A percentile compares a stretch with the other conserved stretches of the same genome.
phyloP scores from a whole-genome alignment of 2,113 vertebrate species.

The Sisor rabdophorus region DNA sequence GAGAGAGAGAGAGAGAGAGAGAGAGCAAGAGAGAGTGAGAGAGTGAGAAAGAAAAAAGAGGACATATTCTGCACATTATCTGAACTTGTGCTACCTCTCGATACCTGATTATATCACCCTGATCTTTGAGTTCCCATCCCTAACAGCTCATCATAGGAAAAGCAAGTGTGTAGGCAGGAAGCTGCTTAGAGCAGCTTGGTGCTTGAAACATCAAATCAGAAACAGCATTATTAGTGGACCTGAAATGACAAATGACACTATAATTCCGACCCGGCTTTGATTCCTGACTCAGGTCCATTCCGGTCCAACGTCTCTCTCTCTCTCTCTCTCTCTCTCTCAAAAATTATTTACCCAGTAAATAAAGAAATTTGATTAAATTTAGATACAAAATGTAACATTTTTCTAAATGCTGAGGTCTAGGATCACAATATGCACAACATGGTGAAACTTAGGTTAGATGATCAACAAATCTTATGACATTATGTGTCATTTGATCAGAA shows the following conservation, averaged over 20 bases:
- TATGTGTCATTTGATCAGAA: no score
- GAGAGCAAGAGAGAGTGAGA: not conserved
- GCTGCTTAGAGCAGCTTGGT: not conserved
- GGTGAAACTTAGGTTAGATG: not conserved
- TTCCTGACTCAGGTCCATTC: no score
- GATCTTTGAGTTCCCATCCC: not conserved
- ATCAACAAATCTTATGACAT: not conserved
- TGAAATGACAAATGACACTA: no score
- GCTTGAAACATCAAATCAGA: not conserved
- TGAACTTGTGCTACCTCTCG: not conserved
- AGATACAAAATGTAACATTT: not conserved
- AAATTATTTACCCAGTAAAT: not conserved
- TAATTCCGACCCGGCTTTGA: no score
- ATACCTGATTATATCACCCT: not conserved
- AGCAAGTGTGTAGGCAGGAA: not conserved
- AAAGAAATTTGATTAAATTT: not conserved
- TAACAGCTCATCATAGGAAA: not conserved
- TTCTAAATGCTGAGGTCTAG: not conserved
- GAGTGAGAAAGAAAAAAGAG: not conserved
- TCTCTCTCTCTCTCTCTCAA: no score
- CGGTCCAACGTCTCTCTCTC: no score
- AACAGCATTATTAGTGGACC: no score
- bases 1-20: no score
- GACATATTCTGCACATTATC: conserved; percentile 6
- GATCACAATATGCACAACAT: not conserved